These are phyloP conservation scores for Epistrophella euchroma DNA, from an alignment of 2,888 invertebrate genomes.

Conservation along the genomic window DNA sequence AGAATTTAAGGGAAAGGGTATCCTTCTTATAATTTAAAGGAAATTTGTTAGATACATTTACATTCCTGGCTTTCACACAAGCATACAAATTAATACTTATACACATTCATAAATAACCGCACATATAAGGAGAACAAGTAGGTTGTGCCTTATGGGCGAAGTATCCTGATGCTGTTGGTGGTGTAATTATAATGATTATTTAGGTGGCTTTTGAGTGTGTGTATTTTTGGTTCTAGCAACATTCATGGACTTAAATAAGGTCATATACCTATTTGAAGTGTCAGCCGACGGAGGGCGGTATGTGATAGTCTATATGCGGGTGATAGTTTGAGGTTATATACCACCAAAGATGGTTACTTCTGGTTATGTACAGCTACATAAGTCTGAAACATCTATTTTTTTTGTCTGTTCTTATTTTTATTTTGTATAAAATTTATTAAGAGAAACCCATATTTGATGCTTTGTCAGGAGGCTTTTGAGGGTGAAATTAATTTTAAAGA, in stretches of 20 bases:
- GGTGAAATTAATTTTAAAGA: neutral
- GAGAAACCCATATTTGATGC: slow-evolving; percentile 40
- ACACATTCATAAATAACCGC: slow-evolving; percentile 55
- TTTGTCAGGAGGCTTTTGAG: neutral
- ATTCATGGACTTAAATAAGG: slow-evolving; percentile 31
- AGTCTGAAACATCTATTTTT: slow-evolving; percentile 45
- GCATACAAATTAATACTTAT: slow-evolving; percentile 46
- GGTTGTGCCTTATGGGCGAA: slow-evolving; percentile 72
- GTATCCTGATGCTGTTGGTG: slow-evolving; percentile 69
- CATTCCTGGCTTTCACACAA: slow-evolving; percentile 64
- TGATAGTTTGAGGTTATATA: slow-evolving; percentile 71
- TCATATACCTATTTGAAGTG: slow-evolving; percentile 6
- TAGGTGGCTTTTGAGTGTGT: slow-evolving; percentile 74
- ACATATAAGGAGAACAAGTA: slow-evolving; percentile 64
- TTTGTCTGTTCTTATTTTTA: slow-evolving; percentile 10
- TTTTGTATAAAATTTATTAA: slow-evolving; percentile 33
- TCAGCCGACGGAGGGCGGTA: neutral
- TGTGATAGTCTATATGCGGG: slow-evolving; percentile 39
- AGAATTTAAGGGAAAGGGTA: slow-evolving; percentile 18
- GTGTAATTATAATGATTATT: slow-evolving; percentile 76
- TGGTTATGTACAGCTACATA: slow-evolving; percentile 68
- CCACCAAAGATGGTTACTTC: slow-evolving; percentile 75
- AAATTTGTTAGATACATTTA: slow-evolving; percentile 55
- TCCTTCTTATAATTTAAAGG: slow-evolving; percentile 58
- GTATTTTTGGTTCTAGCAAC: slow-evolving; percentile 53